Percentiles rank a stretch among this genome's conserved stretches.
Conservation (phyloP, 2,797 vertebrate species). For the Picus viridis region DNA sequence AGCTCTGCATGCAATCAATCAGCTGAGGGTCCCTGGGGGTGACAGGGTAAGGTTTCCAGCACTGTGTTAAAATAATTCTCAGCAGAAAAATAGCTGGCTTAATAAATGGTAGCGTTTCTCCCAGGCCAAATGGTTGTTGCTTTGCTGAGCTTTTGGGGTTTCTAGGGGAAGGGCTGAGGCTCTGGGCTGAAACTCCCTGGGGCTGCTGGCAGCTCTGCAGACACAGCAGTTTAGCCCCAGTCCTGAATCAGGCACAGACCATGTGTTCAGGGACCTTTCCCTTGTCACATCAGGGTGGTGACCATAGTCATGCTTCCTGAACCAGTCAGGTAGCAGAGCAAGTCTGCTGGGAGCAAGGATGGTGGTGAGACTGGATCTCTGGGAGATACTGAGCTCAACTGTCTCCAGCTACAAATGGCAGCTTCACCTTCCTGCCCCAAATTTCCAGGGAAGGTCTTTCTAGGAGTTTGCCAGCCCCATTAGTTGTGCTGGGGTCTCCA, state of each 20-base stretch:
- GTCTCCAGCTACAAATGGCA: neutral
- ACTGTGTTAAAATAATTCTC: neutral
- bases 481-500: neutral
- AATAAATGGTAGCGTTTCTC: slow-evolving; percentile 53
- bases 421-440: neutral
- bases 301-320: neutral
- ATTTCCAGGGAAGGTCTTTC: neutral
- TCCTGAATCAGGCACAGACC: neutral
- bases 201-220: neutral
- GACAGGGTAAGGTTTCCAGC: neutral
- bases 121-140: neutral
- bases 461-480: neutral
- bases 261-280: neutral
- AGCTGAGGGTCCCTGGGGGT: neutral
- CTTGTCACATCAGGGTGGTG: neutral
- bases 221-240: neutral
- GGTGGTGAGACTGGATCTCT: neutral
- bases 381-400: fast-evolving
- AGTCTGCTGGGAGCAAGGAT: neutral
- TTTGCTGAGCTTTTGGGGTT: neutral
- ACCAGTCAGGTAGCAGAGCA: neutral
- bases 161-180: neutral
- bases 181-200: neutral
- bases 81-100: neutral
- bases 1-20: slow-evolving; percentile 23